Base-by-base conservation (phyloP, 2,888 invertebrate species). In the Nineta flava region DNA sequence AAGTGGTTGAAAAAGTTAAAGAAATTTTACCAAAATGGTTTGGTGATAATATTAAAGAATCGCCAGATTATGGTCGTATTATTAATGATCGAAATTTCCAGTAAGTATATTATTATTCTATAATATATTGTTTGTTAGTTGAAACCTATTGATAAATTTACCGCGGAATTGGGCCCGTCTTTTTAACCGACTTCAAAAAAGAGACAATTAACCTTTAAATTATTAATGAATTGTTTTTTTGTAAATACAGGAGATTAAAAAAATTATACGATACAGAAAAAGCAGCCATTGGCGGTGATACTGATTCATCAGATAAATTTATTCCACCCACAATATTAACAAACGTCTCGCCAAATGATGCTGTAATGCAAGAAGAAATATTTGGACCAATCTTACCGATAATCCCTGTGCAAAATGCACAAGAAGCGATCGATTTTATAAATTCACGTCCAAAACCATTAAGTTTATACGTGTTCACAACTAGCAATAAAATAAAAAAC, bases 311-410 rank as follows among this genome's bases (percentile, higher is more conserved):
- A 17, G 87, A 92, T 55, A 76, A 75, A 50, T 92, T 74, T 63
- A 88, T 97, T 53, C 79, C 83, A 47, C 96, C 96, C 1, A 94
- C 94, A 0, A 74, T 97, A 50, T 58, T 88, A 46, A 67, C 74
- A 13, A 82, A 92, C 63, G 86, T 92, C 0, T 75, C 78, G 50
- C 68, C 74, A 0, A 71, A 71, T 1, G 92, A 94, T 69, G 76
- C 79, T 35, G 65, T 87, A 4, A 87, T 88, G 87, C 75, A 80
- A 55, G 85, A 95, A 57, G 97, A 97, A 76, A 93, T 97, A 58
- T 99, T 97, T 67, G 97, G 97, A 1, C 97, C 97, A 3, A 78
- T 99, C 58, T 74, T 99, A 55, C 97, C 97, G 0, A 84, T 99
- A 53, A 66, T 94, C 9, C 82, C 79, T 49, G 77, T 95, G 5